Conservation (phyloP, 2,888 invertebrate genomes). For the Chrysomela aeneicollis region DNA sequence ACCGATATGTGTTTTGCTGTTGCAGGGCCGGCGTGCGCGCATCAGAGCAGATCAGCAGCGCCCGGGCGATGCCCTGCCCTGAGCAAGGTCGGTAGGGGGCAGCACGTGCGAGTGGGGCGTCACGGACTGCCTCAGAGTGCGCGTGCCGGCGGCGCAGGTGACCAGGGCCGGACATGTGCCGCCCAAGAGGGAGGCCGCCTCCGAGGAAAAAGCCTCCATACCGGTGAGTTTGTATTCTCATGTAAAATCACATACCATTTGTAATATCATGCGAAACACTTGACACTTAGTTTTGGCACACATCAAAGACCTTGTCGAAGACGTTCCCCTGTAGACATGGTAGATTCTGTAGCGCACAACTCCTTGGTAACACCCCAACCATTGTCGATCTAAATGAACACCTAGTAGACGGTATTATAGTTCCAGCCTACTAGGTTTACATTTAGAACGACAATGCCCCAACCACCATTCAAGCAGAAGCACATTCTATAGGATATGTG, state of each 20-base stretch:
- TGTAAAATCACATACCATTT: background rate
- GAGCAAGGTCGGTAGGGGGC: conserved; percentile 51
- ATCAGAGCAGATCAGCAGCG: background rate
- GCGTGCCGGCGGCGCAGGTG: conserved; percentile 62
- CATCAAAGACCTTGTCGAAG: too few relatives aligned
- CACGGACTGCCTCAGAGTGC: conserved; percentile 61
- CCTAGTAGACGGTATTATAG: too few relatives aligned
- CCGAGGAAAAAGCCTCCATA: conserved; percentile 63
- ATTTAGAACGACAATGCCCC: too few relatives aligned
- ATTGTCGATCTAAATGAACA: too few relatives aligned
- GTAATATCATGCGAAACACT: too few relatives aligned
- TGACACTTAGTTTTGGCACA: too few relatives aligned
- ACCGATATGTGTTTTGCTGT: background rate
- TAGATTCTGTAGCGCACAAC: too few relatives aligned
- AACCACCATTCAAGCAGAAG: too few relatives aligned
- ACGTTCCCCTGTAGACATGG: too few relatives aligned
- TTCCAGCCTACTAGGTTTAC: too few relatives aligned
- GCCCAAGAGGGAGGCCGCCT: conserved; percentile 62
- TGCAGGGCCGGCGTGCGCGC: background rate
- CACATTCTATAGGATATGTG: too few relatives aligned
- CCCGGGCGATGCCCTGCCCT: background rate
- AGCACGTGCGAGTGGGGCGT: conserved; percentile 60
- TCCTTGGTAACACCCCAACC: too few relatives aligned
- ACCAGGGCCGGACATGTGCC: conserved; percentile 63
- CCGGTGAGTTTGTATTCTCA: conserved; percentile 54